Evolutionary conservation across 2,797 vertebrate genomes (phyloP).

Genomic region (Oryzias sinensis): DNA sequence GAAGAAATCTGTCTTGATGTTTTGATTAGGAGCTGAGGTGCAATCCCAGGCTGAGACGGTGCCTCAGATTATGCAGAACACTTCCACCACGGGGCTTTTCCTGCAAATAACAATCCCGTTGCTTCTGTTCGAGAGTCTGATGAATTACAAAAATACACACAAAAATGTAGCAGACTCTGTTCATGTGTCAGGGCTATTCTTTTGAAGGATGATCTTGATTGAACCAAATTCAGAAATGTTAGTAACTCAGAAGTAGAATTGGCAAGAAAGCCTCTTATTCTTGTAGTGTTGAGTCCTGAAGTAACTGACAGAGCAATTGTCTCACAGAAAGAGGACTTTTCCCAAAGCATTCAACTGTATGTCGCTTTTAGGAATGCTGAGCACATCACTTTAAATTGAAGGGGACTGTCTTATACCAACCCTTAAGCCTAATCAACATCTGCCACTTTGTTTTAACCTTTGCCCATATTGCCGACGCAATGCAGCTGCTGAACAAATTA

Average conservation of each 20-base stretch:
- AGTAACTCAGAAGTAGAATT: too few species aligned
- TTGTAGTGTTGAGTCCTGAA: too few species aligned
- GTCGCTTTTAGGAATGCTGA: constrained; percentile 42
- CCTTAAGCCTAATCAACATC: constrained; percentile 30
- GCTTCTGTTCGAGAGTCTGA: constrained; percentile 6
- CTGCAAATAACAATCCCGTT: constrained; percentile 41
- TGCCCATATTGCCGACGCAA: constrained; percentile 26
- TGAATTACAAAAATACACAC: not conserved
- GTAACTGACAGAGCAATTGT: too few species aligned
- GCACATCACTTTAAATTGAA: constrained; percentile 36
- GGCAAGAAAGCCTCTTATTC: too few species aligned
- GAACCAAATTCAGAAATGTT: too few species aligned
- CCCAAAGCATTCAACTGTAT: constrained; percentile 29
- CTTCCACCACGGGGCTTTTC: constrained; percentile 49
- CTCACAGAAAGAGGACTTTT: constrained; percentile 21
- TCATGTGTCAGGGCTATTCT: too few species aligned
- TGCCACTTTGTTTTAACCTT: constrained; percentile 40
- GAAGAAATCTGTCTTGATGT: constrained; percentile 38
- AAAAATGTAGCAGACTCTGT: not conserved
- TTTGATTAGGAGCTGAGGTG: constrained; percentile 30
- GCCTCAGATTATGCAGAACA: constrained; percentile 67
- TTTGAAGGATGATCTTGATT: too few species aligned
- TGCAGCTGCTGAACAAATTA: constrained; percentile 44
- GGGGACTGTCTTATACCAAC: constrained; percentile 47
- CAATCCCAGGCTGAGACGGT: constrained; percentile 49